Base-by-base conservation (phyloP, 1,140 invertebrate species). In the Phortica variegata region DNA sequence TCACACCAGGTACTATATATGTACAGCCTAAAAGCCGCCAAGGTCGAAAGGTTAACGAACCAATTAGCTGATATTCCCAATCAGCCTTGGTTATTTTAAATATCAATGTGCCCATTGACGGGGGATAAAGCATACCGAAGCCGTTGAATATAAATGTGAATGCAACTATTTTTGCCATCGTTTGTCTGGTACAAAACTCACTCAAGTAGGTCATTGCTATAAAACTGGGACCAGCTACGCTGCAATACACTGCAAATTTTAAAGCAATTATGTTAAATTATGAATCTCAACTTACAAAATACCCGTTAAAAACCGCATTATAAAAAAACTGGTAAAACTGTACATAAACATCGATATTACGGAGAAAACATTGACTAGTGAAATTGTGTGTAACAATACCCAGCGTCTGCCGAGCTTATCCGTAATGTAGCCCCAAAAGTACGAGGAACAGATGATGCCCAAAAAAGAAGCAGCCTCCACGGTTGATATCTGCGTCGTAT, bases 391-490 rank as follows among this genome's bases (percentile, higher is more conserved):
- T 77, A 65, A 73, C 73, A 71, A 81, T 65, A 71, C 87, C 71
- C 47, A 83, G 59, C 52, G 79, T 49, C 70, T 79, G 0, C 87
- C 87, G 32, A 79, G 77, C 2, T 79, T 80, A 56, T 89, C 87
- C 0, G 84, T 83, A 17, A 88, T 61, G 12, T 82, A 84, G 7
- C 87, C 87, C 86, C 87, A 88, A 12, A 87, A 52, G 29, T 82
- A 73, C 0, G 77, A 77, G 0, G 80, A 82, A 12, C 80, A 53
- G 6, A 84, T 79, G 41, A 81, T 77, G 38, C 82, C 83, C 38
- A 70, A 19, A 36, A 74, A 75, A 6, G 46, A 51, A 2, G 69
- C 61, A 1, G 61, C 56, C 12, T 49, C 54, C 10, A 78, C 38
- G 16, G 73, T 46, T 6, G 77, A 65, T 44, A 77, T 49, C 23